These are phyloP conservation scores for Ypsolopha scabrella DNA, from an alignment of 2,888 invertebrate species.

Conservation along the genomic window DNA sequence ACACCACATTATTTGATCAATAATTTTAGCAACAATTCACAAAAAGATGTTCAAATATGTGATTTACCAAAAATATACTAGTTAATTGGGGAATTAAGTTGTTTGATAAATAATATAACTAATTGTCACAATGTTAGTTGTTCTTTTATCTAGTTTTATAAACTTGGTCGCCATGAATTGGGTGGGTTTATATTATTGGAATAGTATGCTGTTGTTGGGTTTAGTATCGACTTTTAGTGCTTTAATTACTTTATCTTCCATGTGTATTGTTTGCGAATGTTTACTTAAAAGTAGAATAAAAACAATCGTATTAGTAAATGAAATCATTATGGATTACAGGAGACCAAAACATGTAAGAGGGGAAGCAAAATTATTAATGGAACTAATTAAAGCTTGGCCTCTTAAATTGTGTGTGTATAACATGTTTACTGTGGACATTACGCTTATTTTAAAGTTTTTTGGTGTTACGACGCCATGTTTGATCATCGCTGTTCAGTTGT, in stretches of 20 bases:
- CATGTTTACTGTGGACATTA: slow-evolving; percentile 45
- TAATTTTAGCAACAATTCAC: neutral
- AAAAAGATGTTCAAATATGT: slow-evolving; percentile 2
- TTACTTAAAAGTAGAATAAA: slow-evolving; percentile 5
- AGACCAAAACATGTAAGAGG: slow-evolving; percentile 4
- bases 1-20: neutral
- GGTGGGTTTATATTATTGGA: slow-evolving; percentile 6
- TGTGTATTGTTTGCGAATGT: slow-evolving; percentile 8
- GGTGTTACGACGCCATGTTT: slow-evolving; percentile 47
- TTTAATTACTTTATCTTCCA: slow-evolving; percentile 2
- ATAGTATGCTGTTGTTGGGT: slow-evolving; percentile 3
- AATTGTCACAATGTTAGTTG: slow-evolving; percentile 10
- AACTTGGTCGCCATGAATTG: slow-evolving; percentile 9
- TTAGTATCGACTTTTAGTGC: slow-evolving; percentile 6
- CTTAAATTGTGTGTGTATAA: slow-evolving; percentile 32
- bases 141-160: slow-evolving; percentile 6
- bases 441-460: slow-evolving; percentile 43
- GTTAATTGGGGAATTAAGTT: slow-evolving; percentile 7
- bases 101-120: slow-evolving; percentile 8
- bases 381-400: slow-evolving; percentile 10
- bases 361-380: slow-evolving; percentile 11
- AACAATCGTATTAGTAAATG: slow-evolving; percentile 9
- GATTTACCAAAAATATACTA: slow-evolving; percentile 9
- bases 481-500: slow-evolving; percentile 45
- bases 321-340: slow-evolving; percentile 11